phyloP scores from a whole-genome alignment of 2,888 invertebrate genomes.

The Steromphala cineraria region DNA sequence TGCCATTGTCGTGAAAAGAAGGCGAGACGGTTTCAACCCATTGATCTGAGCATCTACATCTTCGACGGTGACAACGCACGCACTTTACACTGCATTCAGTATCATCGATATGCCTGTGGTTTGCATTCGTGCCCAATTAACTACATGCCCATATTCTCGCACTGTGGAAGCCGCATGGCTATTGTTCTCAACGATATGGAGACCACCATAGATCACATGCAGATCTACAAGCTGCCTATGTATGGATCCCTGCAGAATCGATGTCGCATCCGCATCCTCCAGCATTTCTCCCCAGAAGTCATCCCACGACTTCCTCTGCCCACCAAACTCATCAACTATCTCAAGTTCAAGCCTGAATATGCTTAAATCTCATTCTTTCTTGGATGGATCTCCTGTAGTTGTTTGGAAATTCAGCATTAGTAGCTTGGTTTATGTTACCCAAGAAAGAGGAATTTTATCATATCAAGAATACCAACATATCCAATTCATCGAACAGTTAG shows the following conservation, averaged over 20 bases:
- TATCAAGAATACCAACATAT: too few species aligned
- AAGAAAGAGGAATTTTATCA: too few species aligned
- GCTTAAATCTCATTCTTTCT: slow-evolving; percentile 26
- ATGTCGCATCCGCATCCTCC: slow-evolving; percentile 70
- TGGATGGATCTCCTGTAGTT: not conserved
- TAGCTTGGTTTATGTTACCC: too few species aligned
- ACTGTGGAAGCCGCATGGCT: slow-evolving; percentile 73
- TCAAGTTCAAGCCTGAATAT: slow-evolving; percentile 73
- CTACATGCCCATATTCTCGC: slow-evolving; percentile 72
- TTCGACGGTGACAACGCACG: slow-evolving; percentile 70
- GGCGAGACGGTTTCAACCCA: slow-evolving; percentile 67
- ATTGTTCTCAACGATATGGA: slow-evolving; percentile 70
- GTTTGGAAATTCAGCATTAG: not conserved
- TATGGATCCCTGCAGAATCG: slow-evolving; percentile 69
- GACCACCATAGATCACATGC: slow-evolving; percentile 67
- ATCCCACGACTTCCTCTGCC: slow-evolving; percentile 70
- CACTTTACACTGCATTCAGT: slow-evolving; percentile 73
- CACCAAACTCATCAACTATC: slow-evolving; percentile 67
- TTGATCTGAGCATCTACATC: slow-evolving; percentile 71
- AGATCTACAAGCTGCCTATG: slow-evolving; percentile 73
- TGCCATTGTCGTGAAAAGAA: slow-evolving; percentile 72
- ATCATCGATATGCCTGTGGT: slow-evolving; percentile 71
- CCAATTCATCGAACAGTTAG: too few species aligned
- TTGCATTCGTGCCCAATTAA: slow-evolving; percentile 72
- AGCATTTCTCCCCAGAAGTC: slow-evolving; percentile 62